These are phyloP conservation scores for Trachelus troglodyta DNA, from an alignment of 2,888 invertebrate genomes.

Conservation along the genomic window DNA sequence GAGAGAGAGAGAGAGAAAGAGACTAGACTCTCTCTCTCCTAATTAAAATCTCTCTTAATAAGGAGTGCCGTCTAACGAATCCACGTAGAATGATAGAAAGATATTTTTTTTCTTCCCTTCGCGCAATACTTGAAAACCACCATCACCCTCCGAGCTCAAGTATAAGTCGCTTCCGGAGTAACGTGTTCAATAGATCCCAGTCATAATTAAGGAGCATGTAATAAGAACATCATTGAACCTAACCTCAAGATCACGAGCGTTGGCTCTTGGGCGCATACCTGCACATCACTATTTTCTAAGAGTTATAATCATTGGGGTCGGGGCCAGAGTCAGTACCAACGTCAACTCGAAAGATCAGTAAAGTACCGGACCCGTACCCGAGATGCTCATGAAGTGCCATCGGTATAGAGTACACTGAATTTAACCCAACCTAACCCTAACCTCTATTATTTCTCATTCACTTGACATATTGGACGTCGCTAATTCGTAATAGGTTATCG, in stretches of 20 bases:
- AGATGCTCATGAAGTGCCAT: background rate
- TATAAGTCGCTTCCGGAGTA: background rate
- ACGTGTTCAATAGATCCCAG: background rate
- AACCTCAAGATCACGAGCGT: background rate
- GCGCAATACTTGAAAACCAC: background rate
- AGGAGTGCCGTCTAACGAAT: background rate
- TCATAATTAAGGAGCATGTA: background rate
- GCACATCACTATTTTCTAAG: conserved; percentile 28
- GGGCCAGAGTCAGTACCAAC: conserved; percentile 21
- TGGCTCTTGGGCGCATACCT: background rate
- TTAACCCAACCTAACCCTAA: background rate
- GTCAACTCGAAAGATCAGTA: background rate
- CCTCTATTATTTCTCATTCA: background rate
- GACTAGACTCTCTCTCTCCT: background rate
- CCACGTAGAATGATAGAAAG: background rate
- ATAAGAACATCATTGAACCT: background rate
- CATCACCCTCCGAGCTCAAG: background rate
- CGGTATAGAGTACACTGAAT: background rate
- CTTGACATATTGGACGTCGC: background rate
- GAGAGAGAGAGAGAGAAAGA: too few species aligned
- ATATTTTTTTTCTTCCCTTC: background rate
- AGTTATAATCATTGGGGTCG: conserved; percentile 58
- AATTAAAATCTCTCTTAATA: background rate
- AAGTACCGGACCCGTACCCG: background rate
- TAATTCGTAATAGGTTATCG: background rate